Evolutionary conservation across 92 coral and sea anemone genomes (phyloP), one percentile per base, ranked within the genome.

Genomic region (Parazoanthus darwini): DNA sequence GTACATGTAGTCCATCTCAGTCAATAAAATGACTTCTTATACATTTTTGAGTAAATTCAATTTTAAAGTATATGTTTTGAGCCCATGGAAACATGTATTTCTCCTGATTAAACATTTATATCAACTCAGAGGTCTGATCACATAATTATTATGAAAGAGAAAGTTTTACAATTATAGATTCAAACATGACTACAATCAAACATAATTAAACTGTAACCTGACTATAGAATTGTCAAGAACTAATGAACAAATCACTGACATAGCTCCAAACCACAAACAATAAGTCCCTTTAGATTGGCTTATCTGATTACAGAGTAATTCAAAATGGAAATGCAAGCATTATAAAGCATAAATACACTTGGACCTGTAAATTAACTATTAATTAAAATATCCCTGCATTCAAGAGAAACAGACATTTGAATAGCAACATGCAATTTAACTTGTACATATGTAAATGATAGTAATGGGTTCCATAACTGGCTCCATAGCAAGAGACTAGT

Each of bases 41-140:
- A 23, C 67, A 70, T 71, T 84, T 84, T 65, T 44, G 71, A 70
- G 68, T 33, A 70, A 54, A 26, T 84, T 71, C 56, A 44, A 44
- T 26, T 71, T 72, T 5, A 71, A 72, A 84, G 44, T 84, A 56
- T 82, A 68, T 86, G 92, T 93, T 92, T 89, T 91, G 96, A 86
- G 86, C 85, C 98, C 98, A 95, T 95, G 96, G 96, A 86, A 95
- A 95, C 98, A 85, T 50, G 36, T 43, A 81, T 86, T 91, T 91
- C 39, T n/a, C 8, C 66, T 74, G 87, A 93, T 95, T 46, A 93
- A 93, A 88, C 35, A 95, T 95, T 87, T 67, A 95, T 80, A 58
- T 38, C 10, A 11, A 48, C 1, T 48, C 83, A 20, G 51, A 74
- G 78, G 80, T 39, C 42, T 39, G 42, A 86, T 35, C 74, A 72